phyloP scores from a whole-genome alignment of 1,140 invertebrate genomes.

The Hylaeus anthracinus region DNA sequence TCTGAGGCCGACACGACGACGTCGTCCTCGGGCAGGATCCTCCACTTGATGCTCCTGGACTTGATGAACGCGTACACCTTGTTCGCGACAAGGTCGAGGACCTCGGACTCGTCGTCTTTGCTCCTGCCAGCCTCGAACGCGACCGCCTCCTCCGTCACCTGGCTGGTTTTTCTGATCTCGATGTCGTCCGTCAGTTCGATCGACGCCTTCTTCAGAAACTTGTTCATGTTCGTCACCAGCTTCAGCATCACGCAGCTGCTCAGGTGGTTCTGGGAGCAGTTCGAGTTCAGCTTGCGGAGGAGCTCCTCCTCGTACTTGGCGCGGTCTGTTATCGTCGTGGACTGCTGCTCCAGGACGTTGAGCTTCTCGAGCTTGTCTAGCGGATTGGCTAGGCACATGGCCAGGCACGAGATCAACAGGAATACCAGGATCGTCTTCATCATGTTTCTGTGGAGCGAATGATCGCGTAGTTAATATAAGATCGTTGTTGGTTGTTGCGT shows the following conservation, averaged over 20 bases:
- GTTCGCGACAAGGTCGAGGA: conserved; percentile 85
- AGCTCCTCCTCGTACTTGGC: conserved; percentile 85
- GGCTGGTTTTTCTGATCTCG: conserved; percentile 88
- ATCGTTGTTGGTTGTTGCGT: too few species aligned
- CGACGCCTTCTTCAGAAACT: conserved; percentile 88
- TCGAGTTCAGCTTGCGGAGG: conserved; percentile 86
- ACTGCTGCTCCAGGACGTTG: conserved; percentile 74
- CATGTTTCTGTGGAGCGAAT: conserved; percentile 28
- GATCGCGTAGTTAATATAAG: too few species aligned
- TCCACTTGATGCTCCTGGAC: conserved; percentile 83
- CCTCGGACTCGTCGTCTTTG: conserved; percentile 85
- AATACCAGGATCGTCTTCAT: conserved; percentile 72
- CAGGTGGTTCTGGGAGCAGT: conserved; percentile 88
- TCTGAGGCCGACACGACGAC: conserved; percentile 86
- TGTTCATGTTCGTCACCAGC: conserved; percentile 90
- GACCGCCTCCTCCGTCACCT: conserved; percentile 74
- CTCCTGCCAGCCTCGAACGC: conserved; percentile 75
- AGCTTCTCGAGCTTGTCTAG: conserved; percentile 78
- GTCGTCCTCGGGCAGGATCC: conserved; percentile 87
- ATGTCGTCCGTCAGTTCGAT: conserved; percentile 88
- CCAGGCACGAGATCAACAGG: conserved; percentile 62
- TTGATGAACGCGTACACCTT: conserved; percentile 88
- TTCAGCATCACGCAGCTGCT: conserved; percentile 90
- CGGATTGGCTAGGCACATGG: conserved; percentile 70
- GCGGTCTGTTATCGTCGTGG: conserved; percentile 74